These are phyloP conservation scores for Cheiracanthium punctorium DNA, from an alignment of 2,888 invertebrate species.

Conservation along the genomic window DNA sequence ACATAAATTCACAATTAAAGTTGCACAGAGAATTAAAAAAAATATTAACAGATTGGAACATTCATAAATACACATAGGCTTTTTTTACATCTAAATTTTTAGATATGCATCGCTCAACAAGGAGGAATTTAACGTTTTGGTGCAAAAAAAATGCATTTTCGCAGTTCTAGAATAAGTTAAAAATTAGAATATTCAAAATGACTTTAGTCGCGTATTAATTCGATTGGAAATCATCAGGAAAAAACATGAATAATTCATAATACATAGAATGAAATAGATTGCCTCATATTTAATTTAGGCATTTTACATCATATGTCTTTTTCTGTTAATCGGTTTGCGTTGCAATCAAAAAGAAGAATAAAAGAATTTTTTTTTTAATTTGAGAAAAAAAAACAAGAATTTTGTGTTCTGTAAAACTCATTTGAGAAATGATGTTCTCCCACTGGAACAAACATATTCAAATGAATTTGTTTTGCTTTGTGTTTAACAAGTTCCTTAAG, in stretches of 20 bases:
- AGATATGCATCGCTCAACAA: too few relatives aligned
- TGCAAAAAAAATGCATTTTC: too few relatives aligned
- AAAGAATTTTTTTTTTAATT: constrained; percentile 48
- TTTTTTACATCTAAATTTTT: too few relatives aligned
- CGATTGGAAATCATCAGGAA: too few relatives aligned
- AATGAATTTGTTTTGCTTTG: constrained; percentile 55
- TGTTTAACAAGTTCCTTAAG: constrained; percentile 36
- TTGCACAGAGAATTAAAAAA: too few relatives aligned
- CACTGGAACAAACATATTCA: constrained; percentile 50
- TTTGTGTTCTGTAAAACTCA: constrained; percentile 53
- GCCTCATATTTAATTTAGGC: constrained; percentile 53
- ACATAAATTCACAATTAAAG: too few relatives aligned
- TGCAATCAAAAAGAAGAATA: not conserved
- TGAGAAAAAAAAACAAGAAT: constrained; percentile 32
- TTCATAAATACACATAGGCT: too few relatives aligned
- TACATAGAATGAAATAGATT: constrained; percentile 59
- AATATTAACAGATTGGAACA: too few relatives aligned
- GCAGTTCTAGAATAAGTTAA: too few relatives aligned
- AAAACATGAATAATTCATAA: constrained; percentile 49
- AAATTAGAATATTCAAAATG: too few relatives aligned
- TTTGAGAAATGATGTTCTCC: constrained; percentile 36
- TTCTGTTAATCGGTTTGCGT: constrained; percentile 44
- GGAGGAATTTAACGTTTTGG: too few relatives aligned
- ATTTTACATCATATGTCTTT: constrained; percentile 36
- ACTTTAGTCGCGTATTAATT: too few relatives aligned